Evolutionary conservation across 2,888 invertebrate species (phyloP).

Genomic region (Lymantria dispar): DNA sequence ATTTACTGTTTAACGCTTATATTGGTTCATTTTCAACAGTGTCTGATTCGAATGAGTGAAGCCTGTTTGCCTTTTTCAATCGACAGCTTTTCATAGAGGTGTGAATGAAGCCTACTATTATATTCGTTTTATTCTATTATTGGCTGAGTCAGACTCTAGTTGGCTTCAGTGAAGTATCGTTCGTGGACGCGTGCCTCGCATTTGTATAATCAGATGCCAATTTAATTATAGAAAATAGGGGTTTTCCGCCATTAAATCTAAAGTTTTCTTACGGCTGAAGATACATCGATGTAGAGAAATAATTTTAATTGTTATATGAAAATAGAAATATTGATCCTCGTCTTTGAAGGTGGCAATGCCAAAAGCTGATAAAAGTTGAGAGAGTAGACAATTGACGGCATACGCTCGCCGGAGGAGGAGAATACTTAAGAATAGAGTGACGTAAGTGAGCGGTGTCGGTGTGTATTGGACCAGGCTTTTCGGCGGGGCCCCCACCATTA

Average conservation of each 20-base stretch:
- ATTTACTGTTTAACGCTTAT: slow-evolving; percentile 6
- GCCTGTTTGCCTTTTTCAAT: neutral
- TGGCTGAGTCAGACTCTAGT: slow-evolving; percentile 3
- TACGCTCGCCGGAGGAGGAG: slow-evolving; percentile 39
- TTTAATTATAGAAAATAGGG: neutral
- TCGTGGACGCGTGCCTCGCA: neutral
- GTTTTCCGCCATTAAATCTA: too few relatives aligned
- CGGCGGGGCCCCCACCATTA: slow-evolving; percentile 77
- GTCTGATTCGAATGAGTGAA: too few relatives aligned
- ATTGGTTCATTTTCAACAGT: too few relatives aligned
- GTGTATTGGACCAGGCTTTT: slow-evolving; percentile 70
- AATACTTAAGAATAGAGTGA: slow-evolving; percentile 45
- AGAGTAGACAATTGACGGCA: slow-evolving; percentile 26
- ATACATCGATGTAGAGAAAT: too few relatives aligned
- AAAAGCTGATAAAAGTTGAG: slow-evolving; percentile 21
- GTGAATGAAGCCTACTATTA: slow-evolving; percentile 7
- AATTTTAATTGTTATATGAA: too few relatives aligned
- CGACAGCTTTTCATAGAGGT: slow-evolving; percentile 8
- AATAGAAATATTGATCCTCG: neutral
- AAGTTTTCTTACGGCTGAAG: too few relatives aligned
- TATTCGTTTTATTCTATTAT: slow-evolving; percentile 14
- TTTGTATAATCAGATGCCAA: neutral
- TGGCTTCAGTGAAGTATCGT: neutral
- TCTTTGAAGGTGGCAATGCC: slow-evolving; percentile 16
- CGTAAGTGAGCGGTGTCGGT: slow-evolving; percentile 73